Base-by-base conservation (phyloP, 2,888 invertebrate genomes). In the Volucella bombylans region DNA sequence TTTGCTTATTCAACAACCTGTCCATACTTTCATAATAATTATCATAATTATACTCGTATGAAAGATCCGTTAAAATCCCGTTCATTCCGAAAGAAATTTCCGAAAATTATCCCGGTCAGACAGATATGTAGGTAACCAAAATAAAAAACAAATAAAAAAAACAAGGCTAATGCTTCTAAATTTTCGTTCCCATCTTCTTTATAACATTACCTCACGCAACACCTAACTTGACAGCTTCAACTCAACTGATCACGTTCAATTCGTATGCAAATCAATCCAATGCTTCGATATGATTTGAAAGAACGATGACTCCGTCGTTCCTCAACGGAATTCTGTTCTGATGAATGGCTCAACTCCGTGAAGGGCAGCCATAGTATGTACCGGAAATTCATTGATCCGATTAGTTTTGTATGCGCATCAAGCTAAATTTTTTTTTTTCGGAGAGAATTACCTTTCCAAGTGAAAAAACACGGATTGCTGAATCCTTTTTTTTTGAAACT, bases 311-410 rank as follows among this genome's bases (percentile, higher is more conserved):
- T 31, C 31, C 6, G 31, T 6, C 6, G 31, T 31, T 31, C 31
- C 83, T 83, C 61, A 55, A n/a, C 9, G 9, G 43, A 67, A 74
- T 74, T 80, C 47, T 41, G 68, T 54, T 74, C 74, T 80, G 74
- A 83, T 76, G 83, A 80, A 80, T 83, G 83, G 61, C 55, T 71
- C 10, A 65, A 43, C 52, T 74, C 71, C 80, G 79, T 74, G 74
- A 71, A 74, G 49, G 65, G 83, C 71, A 67, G 67, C 31, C n/a
- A 69, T 74, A 80, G 61, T 71, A 52, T 43, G 45, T 43, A 15
- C 39, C 59, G 47, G 11, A 23, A 65, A 74, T 69, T 67, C 74
- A 76, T 80, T 79, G 74, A 83, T 83, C 83, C 67, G 79, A 71
- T 83, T 78, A 82, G 55, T 45, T 78, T 69, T 68, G 55, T 61